Base-by-base conservation (phyloP, 2,113 vertebrate genomes). In the Rhipidura dahli region DNA sequence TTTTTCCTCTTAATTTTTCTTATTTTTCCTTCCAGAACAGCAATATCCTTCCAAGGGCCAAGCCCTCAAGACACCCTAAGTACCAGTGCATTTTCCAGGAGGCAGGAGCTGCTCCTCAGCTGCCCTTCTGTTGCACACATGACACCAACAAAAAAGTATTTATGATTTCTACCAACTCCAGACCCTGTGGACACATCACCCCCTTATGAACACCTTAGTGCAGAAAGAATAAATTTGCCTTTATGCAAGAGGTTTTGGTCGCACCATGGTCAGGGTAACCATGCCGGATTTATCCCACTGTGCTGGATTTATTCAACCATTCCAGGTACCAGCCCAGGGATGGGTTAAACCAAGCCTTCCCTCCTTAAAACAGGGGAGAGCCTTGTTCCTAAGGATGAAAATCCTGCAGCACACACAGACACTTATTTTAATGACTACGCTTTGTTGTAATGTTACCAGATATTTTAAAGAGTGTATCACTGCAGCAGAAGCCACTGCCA, bases 401-500 rank as follows among this genome's bases (percentile, higher is more conserved):
- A 64, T 91, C 63, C 90, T 61, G 35, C 12, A 2, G 68, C 81
- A 70, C 26, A 33, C 5, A 39, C 83, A 96, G 64, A 94, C 82
- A 71, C 47, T 87, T 75, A 83, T 95, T 97, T 96, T 96, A 94
- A 97, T 82, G 89, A 95, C 91, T 96, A 42, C 19, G 71, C 87
- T 94, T 95, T 89, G 85, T 91, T 89, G 86, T 89, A 90, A 94
- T 51, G 64, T 50, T 96, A 96, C 66, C 91, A 97, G 95, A 94
- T 96, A 96, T 95, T 96, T 97, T 97, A 93, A 96, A 97, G 88
- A 97, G 64, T 1, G 21, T 72, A 88, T 72, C 77, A 56, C 87
- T 96, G 69, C 24, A 88, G 93, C 96, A 97, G 96, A 96, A 95
- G 96, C 96, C 94, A 60, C 66, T 79, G 86, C 97, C 97, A 97